Percentiles rank a stretch among this genome's conserved stretches.
Evolutionary conservation across 2,888 invertebrate genomes (phyloP).

Genomic region (Blera fallax): DNA sequence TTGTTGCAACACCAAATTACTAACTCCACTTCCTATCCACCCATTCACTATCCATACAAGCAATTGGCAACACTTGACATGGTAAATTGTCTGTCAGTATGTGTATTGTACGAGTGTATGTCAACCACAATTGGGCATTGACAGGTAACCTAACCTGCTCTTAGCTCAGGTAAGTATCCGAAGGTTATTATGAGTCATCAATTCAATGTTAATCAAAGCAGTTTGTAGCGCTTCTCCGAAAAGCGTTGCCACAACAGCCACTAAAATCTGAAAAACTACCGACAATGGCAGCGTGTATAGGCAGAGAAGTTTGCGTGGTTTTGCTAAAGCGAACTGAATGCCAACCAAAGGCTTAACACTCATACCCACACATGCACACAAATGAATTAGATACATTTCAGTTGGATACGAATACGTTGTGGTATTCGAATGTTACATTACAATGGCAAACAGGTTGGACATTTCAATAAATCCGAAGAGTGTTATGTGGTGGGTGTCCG

Average conservation of each 20-base stretch:
- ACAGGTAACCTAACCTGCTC: constrained; percentile 59
- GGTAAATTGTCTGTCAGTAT: constrained; percentile 23
- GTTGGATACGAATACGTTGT: not conserved
- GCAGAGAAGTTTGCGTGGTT: constrained; percentile 7
- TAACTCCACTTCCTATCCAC: constrained; percentile 31
- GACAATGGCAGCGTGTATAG: constrained; percentile 1
- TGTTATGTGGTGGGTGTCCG: constrained; percentile 44
- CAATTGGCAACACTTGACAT: constrained; percentile 70
- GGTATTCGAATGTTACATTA: not conserved
- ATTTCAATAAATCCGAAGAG: constrained; percentile 33
- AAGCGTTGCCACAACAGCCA: constrained; percentile 28
- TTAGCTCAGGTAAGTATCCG: constrained; percentile 23
- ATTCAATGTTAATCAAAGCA: constrained; percentile 47
- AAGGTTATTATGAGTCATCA: constrained; percentile 65
- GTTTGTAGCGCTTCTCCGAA: constrained; percentile 17
- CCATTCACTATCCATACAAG: constrained; percentile 10
- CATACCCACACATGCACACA: constrained; percentile 7
- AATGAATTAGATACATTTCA: not conserved
- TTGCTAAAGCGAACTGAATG: not conserved
- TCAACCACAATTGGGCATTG: constrained; percentile 46
- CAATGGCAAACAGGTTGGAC: constrained; percentile 51
- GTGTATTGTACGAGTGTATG: not conserved
- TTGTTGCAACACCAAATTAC: constrained; percentile 60
- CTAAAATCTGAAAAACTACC: constrained; percentile 17
- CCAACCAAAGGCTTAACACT: constrained; percentile 28